phyloP scores from a whole-genome alignment of 2,888 invertebrate species.

The Eubasilissa splendida region DNA sequence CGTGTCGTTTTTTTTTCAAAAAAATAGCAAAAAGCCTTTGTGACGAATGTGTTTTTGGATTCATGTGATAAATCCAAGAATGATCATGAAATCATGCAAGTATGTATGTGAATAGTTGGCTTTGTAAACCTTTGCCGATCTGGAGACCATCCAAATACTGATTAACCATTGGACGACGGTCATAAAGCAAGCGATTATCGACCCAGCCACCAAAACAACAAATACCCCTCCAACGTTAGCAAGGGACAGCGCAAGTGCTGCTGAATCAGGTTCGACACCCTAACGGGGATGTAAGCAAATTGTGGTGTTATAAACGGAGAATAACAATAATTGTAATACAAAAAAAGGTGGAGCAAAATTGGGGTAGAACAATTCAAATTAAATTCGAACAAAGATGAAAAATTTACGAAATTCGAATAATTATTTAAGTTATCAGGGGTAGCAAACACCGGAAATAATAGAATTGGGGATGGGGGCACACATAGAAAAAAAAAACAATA shows the following conservation, averaged over 20 bases:
- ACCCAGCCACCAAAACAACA: slow-evolving; percentile 80
- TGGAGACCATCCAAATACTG: slow-evolving; percentile 68
- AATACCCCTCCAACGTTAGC: slow-evolving; percentile 88
- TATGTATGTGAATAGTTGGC: no score
- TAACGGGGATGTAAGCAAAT: not conserved
- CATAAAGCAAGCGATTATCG: slow-evolving; percentile 75
- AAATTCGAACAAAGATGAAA: no score
- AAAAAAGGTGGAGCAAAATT: not conserved
- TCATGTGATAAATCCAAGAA: not conserved
- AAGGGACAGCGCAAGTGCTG: slow-evolving; percentile 74
- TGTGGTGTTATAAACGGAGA: not conserved
- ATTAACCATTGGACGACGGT: slow-evolving; percentile 76
- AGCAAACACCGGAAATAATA: no score
- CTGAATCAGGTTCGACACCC: slow-evolving; percentile 56
- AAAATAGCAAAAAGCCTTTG: not conserved
- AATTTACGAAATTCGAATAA: no score
- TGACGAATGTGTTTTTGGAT: not conserved
- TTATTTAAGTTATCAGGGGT: no score
- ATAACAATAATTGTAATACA: slow-evolving; percentile 17
- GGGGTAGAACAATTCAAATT: no score
- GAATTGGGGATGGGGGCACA: not conserved
- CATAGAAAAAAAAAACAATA: not conserved
- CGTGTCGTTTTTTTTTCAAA: no score
- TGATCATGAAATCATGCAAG: no score
- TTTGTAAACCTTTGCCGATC: slow-evolving; percentile 65